Evolutionary conservation across 2,888 invertebrate genomes (phyloP), one percentile per base, ranked within the genome.

Genomic region (Euzetes globulus): DNA sequence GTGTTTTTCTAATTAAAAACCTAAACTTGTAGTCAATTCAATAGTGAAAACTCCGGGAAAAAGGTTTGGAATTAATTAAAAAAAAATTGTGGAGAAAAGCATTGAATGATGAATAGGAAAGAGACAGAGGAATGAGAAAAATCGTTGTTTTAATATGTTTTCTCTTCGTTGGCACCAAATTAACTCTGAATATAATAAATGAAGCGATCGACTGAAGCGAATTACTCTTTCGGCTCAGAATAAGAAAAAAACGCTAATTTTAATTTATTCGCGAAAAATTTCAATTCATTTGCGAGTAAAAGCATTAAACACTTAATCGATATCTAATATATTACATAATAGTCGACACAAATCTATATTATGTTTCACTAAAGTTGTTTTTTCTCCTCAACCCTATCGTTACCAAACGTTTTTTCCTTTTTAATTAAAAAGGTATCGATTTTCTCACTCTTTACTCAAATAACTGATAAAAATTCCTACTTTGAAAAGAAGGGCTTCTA

Each of bases 351-450:
- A 60, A 25, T 50, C 50, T 55, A 55, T 55, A 55, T 55, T 22
- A 55, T 22, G 25, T 25, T 19, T 37, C 9, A 27, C 19, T 37
- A 11, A 2, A 29, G n/a, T 17, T 58, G 15, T 27, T 22, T 27
- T 29, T 22, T 58, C 15, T 15, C 33, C 70, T 47, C 45, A 70
- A 70, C 70, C 27, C 70, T 47, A 45, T 70, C 70, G 47, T 25
- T 70, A 70, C 70, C 19, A 65, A 65, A 70, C 11, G 15, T 33
- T 70, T 70, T 70, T 70, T 60, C 3, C 52, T 41, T 55, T 58
- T 58, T 70, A 70, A 70, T 70, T 70, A 70, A 70, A 70, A 45
- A 25, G 6, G 19, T 70, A 70, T 70, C 22, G 70, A 70, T 70
- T 70, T 70, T 70, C 25, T 55, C 22, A 13, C 15, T 58, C 13